Percentiles rank a stretch among this genome's conserved stretches.
phyloP scores from a whole-genome alignment of 2,888 invertebrate species.

The Diaperis boleti region DNA sequence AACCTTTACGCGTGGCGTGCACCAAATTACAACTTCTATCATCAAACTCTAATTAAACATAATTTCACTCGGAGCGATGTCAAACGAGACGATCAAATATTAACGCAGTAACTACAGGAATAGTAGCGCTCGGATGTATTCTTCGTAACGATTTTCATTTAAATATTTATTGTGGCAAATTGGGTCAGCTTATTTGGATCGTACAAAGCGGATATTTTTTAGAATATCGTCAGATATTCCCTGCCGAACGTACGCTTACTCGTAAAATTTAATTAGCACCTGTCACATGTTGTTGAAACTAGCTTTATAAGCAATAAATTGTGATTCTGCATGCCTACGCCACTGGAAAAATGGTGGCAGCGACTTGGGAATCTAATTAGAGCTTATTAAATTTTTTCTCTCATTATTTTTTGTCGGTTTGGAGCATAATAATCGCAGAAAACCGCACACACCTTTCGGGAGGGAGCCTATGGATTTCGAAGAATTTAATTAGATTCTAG shows the following conservation, averaged over 20 bases:
- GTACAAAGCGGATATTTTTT: not conserved
- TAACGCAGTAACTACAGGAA: not conserved
- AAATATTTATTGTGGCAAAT: slow-evolving; percentile 4
- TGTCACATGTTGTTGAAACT: not conserved
- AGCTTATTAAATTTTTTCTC: slow-evolving; percentile 12
- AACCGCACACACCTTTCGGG: slow-evolving; percentile 6
- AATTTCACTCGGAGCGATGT: not conserved
- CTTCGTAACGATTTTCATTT: slow-evolving; percentile 13
- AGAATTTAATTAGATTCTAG: slow-evolving; percentile 16
- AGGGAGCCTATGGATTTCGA: slow-evolving; percentile 14
- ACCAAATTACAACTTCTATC: not conserved
- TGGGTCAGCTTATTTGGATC: not conserved
- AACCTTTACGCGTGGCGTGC: not conserved
- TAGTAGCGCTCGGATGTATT: not conserved
- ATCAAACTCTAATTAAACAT: not conserved
- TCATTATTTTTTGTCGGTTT: slow-evolving; percentile 7
- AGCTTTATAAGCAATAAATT: no score
- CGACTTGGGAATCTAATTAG: not conserved
- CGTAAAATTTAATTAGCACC: slow-evolving; percentile 5
- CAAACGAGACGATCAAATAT: not conserved
- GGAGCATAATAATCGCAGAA: slow-evolving; percentile 1
- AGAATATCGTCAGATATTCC: no score
- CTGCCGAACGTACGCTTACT: no score
- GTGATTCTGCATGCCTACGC: no score
- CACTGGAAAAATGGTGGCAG: not conserved